Percentiles rank a stretch among this genome's conserved stretches.
These are phyloP conservation scores for Leptodactylus fuscus DNA, from an alignment of 2,113 vertebrate genomes.

Conservation along the genomic window DNA sequence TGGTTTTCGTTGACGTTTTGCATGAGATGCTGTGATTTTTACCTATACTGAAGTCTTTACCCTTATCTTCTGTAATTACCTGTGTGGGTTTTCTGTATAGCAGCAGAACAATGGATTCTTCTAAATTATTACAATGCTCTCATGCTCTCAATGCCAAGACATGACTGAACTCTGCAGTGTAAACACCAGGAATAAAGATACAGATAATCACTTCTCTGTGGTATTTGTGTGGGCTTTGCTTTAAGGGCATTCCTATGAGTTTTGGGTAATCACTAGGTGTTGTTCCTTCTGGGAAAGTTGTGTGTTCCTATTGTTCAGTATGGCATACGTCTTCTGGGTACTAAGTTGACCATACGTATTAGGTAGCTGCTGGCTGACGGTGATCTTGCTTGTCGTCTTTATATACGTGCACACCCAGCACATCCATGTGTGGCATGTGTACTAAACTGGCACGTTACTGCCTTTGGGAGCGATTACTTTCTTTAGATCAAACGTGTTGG, in stretches of 20 bases:
- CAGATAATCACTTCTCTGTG: conserved; percentile 38
- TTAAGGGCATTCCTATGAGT: conserved; percentile 2
- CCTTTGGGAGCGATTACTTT: too few species aligned
- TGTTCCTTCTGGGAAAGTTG: not conserved
- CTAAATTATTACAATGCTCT: not conserved
- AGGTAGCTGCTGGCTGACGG: too few species aligned
- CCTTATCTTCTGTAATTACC: not conserved
- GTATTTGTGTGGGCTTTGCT: conserved; percentile 14
- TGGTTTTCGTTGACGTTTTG: too few species aligned
- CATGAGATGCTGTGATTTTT: too few species aligned
- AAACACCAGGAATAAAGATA: conserved; percentile 6
- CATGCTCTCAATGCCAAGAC: conserved; percentile 2
- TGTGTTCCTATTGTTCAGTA: not conserved
- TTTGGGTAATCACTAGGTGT: conserved; percentile 31
- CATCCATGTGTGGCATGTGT: too few species aligned
- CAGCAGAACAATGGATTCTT: not conserved
- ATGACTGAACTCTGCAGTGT: conserved; percentile 19
- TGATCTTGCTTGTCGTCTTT: too few species aligned
- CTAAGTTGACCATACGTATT: too few species aligned
- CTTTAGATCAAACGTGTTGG: too few species aligned
- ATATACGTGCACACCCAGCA: too few species aligned
- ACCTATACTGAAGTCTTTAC: not conserved
- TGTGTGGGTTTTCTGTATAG: not conserved
- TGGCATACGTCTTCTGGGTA: not conserved
- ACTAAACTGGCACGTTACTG: too few species aligned